These are phyloP conservation scores for Luperina testacea DNA, from an alignment of 2,888 invertebrate species.

Conservation along the genomic window DNA sequence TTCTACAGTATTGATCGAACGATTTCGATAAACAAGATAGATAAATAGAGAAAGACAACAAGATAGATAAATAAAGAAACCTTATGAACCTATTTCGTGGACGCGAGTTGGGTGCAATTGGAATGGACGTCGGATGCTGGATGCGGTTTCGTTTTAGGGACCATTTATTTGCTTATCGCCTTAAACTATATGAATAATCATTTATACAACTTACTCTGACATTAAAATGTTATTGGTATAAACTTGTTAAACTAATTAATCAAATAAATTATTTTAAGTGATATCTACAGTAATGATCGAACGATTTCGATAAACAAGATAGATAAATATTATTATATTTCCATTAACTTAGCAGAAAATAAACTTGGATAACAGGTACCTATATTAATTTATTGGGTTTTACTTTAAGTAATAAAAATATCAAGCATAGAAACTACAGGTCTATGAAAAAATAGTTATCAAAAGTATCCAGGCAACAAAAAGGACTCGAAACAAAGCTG, in stretches of 20 bases:
- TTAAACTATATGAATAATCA: neutral
- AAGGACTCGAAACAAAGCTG: conserved; percentile 11
- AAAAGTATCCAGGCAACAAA: conserved; percentile 3
- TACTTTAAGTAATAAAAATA: neutral
- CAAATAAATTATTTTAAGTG: conserved; percentile 22
- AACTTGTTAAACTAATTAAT: neutral
- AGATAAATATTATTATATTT: conserved; percentile 2
- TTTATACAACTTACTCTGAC: neutral
- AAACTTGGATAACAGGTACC: neutral
- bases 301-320: conserved; percentile 5
- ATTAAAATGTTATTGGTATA: neutral
- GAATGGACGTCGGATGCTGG: conserved; percentile 18
- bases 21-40: conserved; percentile 5
- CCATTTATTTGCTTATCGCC: neutral
- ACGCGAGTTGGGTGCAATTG: conserved; percentile 53
- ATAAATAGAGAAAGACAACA: too few species aligned
- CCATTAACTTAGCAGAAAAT: conserved; percentile 26
- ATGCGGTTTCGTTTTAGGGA: conserved; percentile 22
- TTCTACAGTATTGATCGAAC: conserved; percentile 13
- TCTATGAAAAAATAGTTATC: neutral
- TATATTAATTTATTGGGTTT: conserved; percentile 4
- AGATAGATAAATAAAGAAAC: too few species aligned
- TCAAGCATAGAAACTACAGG: too few species aligned
- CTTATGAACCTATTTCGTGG: conserved; percentile 63
- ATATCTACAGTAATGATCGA: conserved; percentile 15